Evolutionary conservation across 1,140 invertebrate genomes (phyloP).

Genomic region (Formica exsecta): DNA sequence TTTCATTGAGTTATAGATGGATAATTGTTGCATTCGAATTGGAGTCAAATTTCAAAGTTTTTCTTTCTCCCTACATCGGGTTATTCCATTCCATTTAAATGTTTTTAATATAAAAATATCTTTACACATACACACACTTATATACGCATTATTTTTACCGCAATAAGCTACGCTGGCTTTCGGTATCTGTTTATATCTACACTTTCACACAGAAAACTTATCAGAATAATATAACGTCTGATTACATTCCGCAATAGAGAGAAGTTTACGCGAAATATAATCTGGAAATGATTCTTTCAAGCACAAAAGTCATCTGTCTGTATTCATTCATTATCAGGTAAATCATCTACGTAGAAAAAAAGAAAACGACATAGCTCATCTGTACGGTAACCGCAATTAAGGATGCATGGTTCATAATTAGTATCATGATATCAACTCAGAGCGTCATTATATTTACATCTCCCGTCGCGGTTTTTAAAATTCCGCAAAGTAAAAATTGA

Average conservation of each 20-base stretch:
- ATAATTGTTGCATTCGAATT: conserved; percentile 40
- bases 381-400: conserved; percentile 51
- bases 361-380: conserved; percentile 14
- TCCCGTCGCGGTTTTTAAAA: background rate
- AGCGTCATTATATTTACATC: background rate
- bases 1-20: conserved; percentile 2
- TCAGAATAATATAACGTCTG: background rate
- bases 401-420: conserved; percentile 47
- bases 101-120: conserved; percentile 20
- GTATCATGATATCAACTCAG: conserved; percentile 23
- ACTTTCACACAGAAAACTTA: conserved; percentile 18
- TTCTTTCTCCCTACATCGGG: conserved; percentile 4
- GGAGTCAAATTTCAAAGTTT: conserved; percentile 8
- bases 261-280: conserved; percentile 10
- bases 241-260: conserved; percentile 46
- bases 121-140: background rate
- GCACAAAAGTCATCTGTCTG: conserved; percentile 16
- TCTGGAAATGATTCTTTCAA: conserved; percentile 44
- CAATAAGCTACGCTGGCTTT: conserved; percentile 16
- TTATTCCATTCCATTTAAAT: conserved; percentile 35
- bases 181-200: conserved; percentile 22
- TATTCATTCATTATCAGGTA: conserved; percentile 39
- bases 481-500: background rate
- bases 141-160: conserved; percentile 17
- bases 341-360: conserved; percentile 23